Base-by-base conservation (phyloP, 1,140 invertebrate species). In the Metaphire vulgaris region DNA sequence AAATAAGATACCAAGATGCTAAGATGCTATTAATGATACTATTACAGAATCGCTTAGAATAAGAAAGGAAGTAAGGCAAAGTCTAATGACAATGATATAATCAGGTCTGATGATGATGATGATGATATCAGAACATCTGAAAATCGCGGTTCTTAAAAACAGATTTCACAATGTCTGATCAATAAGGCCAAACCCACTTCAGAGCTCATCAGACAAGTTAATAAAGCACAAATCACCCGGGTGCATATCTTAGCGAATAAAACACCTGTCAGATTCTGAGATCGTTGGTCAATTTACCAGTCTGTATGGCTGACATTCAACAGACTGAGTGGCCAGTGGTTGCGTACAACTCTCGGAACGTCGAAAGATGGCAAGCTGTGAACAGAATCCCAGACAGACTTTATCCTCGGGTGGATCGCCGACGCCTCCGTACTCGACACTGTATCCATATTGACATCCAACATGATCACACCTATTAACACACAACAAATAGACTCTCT, bases 361-460 rank as follows among this genome's bases (percentile, higher is more conserved):
- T 12, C 67, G 67, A 76, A 85, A 83, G 2, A 83, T 77, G 31
- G 82, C 84, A 1, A 80, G 79, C 74, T 85, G 84, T n/a, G 81
- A 81, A 77, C 84, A 85, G 69, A 69, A 78, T 32, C 84, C 84
- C 1, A 83, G 14, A 74, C 80, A 56, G 16, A 73, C 34, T 12
- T 65, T 34, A 14, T 75, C 79, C n/a, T 15, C 1, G 1, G 84
- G 83, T 28, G 81, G 78, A 0, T 81, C 79, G 2, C 84, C 84
- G 30, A 84, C 80, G 12, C 84, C 83, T 31, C 76, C 71, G 77
- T 79, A 84, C 21, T 81, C 76, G 1, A 83, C 82, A 1, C 15
- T 72, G 74, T 84, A 85, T 1, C 72, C 75, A 76, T 83, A 81
- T 12, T 73, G 78, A 2, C 41, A 15, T 76, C 79, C 77, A 0